Evolutionary conservation across 2,113 vertebrate species (phyloP).

Genomic region (Dasypus novemcinctus): DNA sequence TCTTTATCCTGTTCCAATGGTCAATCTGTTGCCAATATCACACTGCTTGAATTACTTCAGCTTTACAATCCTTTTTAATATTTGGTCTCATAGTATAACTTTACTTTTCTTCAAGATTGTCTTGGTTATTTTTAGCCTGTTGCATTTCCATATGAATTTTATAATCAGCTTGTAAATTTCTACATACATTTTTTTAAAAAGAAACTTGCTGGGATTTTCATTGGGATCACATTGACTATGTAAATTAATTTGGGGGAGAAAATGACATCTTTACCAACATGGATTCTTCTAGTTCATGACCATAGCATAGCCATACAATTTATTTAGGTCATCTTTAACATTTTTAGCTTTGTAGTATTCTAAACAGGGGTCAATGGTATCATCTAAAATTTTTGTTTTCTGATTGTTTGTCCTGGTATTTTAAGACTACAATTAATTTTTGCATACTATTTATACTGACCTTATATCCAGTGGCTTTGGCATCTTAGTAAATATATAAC

Average conservation of each 20-base stretch:
- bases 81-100: neutral
- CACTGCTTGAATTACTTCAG: neutral
- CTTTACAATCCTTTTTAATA: neutral
- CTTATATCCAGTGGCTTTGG: neutral
- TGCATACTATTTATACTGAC: neutral
- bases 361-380: neutral
- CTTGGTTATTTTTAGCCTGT: neutral
- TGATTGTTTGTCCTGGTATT: neutral
- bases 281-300: neutral
- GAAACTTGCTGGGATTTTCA: neutral
- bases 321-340: neutral
- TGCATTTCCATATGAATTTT: neutral
- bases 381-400: slow-evolving; percentile 6
- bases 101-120: neutral
- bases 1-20: neutral
- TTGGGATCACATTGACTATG: neutral
- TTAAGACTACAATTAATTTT: neutral
- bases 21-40: neutral
- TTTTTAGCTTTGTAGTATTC: neutral
- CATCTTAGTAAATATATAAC: neutral
- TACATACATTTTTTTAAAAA: neutral
- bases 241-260: neutral
- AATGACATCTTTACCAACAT: neutral
- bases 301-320: neutral
- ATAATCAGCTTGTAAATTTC: neutral